phyloP scores from a whole-genome alignment of 1,140 invertebrate species.

The Leptinotarsa defecta region DNA sequence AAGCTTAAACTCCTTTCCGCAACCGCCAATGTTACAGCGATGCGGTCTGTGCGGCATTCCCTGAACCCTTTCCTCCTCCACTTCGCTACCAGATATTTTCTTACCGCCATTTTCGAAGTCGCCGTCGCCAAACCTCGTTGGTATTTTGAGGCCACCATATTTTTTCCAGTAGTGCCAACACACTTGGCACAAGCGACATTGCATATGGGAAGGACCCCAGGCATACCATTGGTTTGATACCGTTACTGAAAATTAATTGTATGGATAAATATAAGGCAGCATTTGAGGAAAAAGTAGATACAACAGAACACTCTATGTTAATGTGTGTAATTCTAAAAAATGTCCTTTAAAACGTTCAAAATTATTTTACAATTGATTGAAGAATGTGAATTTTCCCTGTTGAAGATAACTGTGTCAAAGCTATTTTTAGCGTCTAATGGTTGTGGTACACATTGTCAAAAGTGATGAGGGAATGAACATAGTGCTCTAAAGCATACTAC shows the following conservation, averaged over 20 bases:
- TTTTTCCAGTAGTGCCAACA: slow-evolving; percentile 99
- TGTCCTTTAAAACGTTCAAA: no score
- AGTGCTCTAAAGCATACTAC: no score
- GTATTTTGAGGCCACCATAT: slow-evolving; percentile 90
- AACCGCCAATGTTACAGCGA: slow-evolving; percentile 86
- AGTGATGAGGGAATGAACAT: no score
- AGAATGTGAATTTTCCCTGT: no score
- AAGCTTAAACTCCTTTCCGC: slow-evolving; percentile 69
- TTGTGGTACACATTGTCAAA: no score
- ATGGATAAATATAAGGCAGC: not conserved
- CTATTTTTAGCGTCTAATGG: no score
- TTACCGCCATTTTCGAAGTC: slow-evolving; percentile 63
- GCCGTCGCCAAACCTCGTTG: slow-evolving; percentile 64
- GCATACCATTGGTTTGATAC: slow-evolving; percentile 91
- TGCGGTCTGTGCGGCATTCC: slow-evolving; percentile 75
- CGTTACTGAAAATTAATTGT: slow-evolving; percentile 61
- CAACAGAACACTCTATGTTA: no score
- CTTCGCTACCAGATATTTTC: slow-evolving; percentile 61
- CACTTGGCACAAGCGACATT: slow-evolving; percentile 86
- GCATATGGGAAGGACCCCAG: slow-evolving; percentile 89
- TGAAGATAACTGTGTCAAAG: no score
- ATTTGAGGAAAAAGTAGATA: not conserved
- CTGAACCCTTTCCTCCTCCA: slow-evolving; percentile 59
- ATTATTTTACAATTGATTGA: no score
- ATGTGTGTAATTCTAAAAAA: no score